These are phyloP conservation scores for Leptura quadrifasciata DNA, from an alignment of 2,888 invertebrate genomes.

Conservation along the genomic window DNA sequence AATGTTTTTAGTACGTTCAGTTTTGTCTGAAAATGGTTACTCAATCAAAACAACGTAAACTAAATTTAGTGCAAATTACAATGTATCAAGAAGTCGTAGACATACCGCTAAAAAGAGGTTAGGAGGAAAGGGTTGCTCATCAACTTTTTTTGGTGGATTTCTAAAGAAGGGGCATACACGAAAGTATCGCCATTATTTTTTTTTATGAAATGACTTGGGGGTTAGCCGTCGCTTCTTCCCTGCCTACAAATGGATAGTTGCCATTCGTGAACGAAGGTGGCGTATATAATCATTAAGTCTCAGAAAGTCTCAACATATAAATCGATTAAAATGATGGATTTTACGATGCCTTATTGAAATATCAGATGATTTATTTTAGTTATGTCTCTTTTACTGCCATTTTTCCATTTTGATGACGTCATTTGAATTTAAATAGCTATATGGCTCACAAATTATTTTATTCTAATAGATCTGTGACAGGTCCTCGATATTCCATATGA, in stretches of 20 bases:
- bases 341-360: conserved; percentile 14
- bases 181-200: too few relatives aligned
- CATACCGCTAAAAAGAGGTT: too few relatives aligned
- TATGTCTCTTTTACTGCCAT: conserved; percentile 15
- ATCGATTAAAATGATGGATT: conserved; percentile 2
- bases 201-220: too few relatives aligned
- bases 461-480: not conserved
- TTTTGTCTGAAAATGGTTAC: too few relatives aligned
- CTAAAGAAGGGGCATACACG: too few relatives aligned
- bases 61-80: too few relatives aligned
- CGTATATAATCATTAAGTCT: not conserved
- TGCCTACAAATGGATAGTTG: not conserved
- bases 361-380: conserved; percentile 10
- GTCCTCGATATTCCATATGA: not conserved
- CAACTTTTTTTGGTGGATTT: too few relatives aligned
- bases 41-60: too few relatives aligned
- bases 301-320: conserved; percentile 10
- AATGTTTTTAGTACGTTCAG: too few relatives aligned
- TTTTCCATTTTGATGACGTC: conserved; percentile 14
- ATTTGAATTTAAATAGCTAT: not conserved
- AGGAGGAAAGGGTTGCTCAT: too few relatives aligned
- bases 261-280: not conserved
- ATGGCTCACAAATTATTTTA: not conserved
- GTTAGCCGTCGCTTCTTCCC: too few relatives aligned
- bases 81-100: too few relatives aligned